Evolutionary conservation across 2,113 vertebrate genomes (phyloP).

Genomic region (Paracanthobrama guichenoti): DNA sequence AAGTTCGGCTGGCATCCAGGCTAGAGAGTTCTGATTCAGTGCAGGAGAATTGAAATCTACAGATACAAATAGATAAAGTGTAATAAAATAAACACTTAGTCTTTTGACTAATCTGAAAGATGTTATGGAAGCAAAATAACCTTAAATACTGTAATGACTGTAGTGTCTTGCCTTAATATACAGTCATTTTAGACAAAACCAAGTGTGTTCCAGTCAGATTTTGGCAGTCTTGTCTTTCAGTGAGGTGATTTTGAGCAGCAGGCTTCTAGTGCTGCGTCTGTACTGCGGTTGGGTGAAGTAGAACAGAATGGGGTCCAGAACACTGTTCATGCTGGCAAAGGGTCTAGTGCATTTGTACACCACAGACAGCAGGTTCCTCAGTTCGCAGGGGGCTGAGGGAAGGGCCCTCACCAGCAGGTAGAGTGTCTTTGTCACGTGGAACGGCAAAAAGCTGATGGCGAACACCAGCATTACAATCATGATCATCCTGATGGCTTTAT

Average conservation of each 20-base stretch:
- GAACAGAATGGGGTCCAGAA: conserved; percentile 94
- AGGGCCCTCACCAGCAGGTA: conserved; percentile 86
- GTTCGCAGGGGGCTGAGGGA: conserved; percentile 64
- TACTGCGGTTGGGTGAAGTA: conserved; percentile 92
- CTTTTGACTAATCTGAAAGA: no score
- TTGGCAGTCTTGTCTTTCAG: conserved; percentile 66
- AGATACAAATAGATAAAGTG: neutral
- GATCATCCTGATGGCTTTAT: conserved; percentile 88
- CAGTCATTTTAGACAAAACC: neutral
- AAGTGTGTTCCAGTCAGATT: conserved; percentile 46
- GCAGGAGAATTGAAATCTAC: neutral
- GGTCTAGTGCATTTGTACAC: conserved; percentile 92
- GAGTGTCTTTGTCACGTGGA: conserved; percentile 92
- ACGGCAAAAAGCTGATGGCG: conserved; percentile 91
- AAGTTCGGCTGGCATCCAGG: no score
- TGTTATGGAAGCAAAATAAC: no score
- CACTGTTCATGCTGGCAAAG: conserved; percentile 95
- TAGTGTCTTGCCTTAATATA: neutral
- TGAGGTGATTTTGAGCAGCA: conserved; percentile 80
- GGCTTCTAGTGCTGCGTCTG: conserved; percentile 76
- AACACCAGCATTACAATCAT: conserved; percentile 85
- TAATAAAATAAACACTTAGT: neutral
- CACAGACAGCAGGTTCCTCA: conserved; percentile 82
- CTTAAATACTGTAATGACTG: no score
- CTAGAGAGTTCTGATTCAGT: neutral